phyloP scores from a whole-genome alignment of 2,888 invertebrate genomes.

The Clunio marinus region DNA sequence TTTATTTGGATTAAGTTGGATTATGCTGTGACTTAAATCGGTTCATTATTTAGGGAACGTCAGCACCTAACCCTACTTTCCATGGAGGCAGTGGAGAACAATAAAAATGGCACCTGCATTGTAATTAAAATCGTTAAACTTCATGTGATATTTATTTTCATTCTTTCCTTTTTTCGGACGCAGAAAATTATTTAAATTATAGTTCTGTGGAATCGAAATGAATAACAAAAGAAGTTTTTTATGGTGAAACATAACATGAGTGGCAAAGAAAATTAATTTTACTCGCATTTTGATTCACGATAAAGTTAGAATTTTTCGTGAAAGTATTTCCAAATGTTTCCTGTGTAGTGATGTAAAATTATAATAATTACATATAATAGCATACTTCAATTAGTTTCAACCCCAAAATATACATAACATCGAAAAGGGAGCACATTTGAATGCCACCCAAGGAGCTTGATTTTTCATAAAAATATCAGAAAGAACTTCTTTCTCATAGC shows the following conservation, averaged over 20 bases:
- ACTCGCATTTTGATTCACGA: constrained; percentile 8
- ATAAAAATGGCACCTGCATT: constrained; percentile 2
- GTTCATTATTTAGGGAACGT: not conserved
- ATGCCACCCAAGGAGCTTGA: not conserved
- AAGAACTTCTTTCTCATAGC: not conserved
- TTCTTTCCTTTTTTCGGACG: too few species aligned
- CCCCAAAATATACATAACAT: not conserved
- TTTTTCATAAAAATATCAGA: not conserved
- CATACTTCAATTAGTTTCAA: constrained; percentile 17
- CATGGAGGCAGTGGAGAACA: too few species aligned
- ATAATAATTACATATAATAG: constrained; percentile 21
- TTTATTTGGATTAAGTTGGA: not conserved
- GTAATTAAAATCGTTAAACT: constrained; percentile 13
- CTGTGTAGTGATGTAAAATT: constrained; percentile 11
- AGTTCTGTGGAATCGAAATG: too few species aligned
- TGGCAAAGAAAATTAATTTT: not conserved
- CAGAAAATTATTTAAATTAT: too few species aligned
- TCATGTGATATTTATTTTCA: too few species aligned
- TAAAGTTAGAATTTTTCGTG: not conserved
- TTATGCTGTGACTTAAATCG: too few species aligned
- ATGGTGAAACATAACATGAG: too few species aligned
- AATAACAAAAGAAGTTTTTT: too few species aligned
- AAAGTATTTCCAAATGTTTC: not conserved
- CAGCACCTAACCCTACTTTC: not conserved
- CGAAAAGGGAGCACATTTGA: not conserved